Conservation (phyloP, 2,888 invertebrate genomes). For the Galerucella calmariensis region DNA sequence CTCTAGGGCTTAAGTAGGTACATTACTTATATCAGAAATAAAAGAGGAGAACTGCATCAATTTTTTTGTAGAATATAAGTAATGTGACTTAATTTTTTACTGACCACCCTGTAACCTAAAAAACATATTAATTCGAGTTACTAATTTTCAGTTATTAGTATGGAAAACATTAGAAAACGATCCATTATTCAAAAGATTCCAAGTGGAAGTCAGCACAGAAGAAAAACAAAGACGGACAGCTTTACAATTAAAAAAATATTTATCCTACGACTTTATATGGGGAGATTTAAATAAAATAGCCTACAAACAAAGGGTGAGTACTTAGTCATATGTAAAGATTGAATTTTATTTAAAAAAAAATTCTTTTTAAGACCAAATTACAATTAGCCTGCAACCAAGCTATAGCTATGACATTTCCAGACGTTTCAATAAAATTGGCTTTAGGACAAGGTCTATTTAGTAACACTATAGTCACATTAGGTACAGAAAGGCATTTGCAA, state of each 20-base stretch:
- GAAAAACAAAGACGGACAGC: conserved; percentile 80
- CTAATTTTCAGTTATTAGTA: conserved; percentile 74
- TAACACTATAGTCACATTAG: conserved; percentile 79
- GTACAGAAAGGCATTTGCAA: conserved; percentile 78
- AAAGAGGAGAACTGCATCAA: too few species aligned
- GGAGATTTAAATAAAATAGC: conserved; percentile 72
- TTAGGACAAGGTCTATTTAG: conserved; percentile 80
- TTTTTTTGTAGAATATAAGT: too few species aligned
- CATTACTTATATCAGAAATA: too few species aligned
- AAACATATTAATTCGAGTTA: not conserved
- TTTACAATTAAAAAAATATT: conserved; percentile 73
- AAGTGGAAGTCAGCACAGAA: conserved; percentile 73
- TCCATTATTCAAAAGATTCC: conserved; percentile 78
- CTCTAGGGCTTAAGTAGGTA: too few species aligned
- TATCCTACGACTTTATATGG: conserved; percentile 74
- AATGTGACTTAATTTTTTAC: too few species aligned
- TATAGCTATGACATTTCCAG: conserved; percentile 75
- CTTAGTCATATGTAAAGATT: not conserved
- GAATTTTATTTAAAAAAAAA: not conserved
- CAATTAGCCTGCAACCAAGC: conserved; percentile 84
- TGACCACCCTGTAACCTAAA: not conserved
- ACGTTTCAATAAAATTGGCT: conserved; percentile 82
- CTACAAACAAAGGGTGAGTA: conserved; percentile 73
- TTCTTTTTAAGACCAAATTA: conserved; percentile 70
- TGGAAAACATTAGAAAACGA: conserved; percentile 84